Conservation (phyloP, 2,888 invertebrate species). For the Parapristionchus giblindavisi region DNA sequence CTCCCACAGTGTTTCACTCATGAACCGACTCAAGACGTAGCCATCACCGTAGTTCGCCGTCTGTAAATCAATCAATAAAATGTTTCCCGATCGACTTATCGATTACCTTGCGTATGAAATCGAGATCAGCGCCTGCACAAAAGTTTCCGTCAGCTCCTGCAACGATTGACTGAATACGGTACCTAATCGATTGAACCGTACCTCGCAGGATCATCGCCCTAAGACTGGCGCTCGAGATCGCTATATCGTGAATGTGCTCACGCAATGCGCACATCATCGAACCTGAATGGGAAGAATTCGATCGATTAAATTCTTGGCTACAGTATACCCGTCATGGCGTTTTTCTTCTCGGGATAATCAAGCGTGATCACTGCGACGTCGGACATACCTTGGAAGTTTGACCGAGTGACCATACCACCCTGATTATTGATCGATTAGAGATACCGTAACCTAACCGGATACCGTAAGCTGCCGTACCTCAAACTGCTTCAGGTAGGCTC, state of each 20-base stretch:
- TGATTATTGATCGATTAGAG: conserved; percentile 7
- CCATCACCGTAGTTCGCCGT: conserved; percentile 20
- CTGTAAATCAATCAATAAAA: conserved; percentile 1
- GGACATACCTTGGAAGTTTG: conserved; percentile 1
- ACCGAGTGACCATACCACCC: conserved; percentile 25
- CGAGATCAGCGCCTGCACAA: conserved; percentile 22
- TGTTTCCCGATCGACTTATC: background rate
- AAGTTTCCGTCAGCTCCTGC: conserved; percentile 31
- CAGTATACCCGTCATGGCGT: conserved; percentile 31
- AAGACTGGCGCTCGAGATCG: background rate
- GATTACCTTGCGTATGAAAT: conserved; percentile 33
- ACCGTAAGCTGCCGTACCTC: background rate
- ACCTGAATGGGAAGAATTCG: background rate
- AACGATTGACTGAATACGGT: conserved; percentile 4
- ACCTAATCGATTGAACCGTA: conserved; percentile 2
- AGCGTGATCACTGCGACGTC: conserved; percentile 31
- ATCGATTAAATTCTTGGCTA: background rate
- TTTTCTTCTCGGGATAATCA: conserved; percentile 35
- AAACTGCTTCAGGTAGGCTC: conserved; percentile 7
- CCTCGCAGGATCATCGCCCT: conserved; percentile 20
- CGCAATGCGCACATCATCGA: conserved; percentile 17
- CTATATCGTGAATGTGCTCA: conserved; percentile 25
- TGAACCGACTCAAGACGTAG: conserved; percentile 17
- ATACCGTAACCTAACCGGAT: background rate
- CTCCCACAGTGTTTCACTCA: conserved; percentile 35